phyloP scores from a whole-genome alignment of 2,797 vertebrate genomes.

The Peromyscus attwateri region DNA sequence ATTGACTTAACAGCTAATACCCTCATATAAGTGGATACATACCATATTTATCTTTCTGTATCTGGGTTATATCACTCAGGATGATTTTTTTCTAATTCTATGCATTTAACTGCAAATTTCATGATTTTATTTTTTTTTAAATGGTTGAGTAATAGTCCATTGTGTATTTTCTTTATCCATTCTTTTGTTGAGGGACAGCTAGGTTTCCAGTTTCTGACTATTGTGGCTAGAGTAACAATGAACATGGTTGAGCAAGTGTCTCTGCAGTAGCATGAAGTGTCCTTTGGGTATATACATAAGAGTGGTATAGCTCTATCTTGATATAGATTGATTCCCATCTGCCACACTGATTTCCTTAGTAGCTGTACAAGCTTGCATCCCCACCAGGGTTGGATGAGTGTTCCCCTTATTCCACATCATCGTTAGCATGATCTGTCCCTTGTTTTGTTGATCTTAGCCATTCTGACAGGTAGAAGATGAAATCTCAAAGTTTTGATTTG shows the following conservation, averaged over 20 bases:
- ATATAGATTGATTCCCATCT: neutral
- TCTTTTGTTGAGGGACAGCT: neutral
- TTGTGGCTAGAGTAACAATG: neutral
- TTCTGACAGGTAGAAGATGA: neutral
- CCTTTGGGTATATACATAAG: neutral
- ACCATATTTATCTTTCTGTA: neutral
- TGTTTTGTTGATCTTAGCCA: neutral
- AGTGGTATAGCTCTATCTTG: neutral
- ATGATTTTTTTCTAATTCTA: neutral
- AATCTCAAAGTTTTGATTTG: neutral
- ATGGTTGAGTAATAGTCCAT: neutral
- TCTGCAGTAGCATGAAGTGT: neutral
- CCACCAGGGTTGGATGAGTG: neutral
- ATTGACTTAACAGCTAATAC: neutral
- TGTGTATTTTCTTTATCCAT: neutral
- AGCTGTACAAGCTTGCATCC: neutral
- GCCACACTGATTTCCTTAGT: neutral
- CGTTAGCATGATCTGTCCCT: neutral
- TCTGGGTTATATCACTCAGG: neutral
- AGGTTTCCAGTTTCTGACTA: neutral
- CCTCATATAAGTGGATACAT: neutral
- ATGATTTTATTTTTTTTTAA: neutral
- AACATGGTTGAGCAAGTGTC: neutral
- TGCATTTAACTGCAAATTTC: neutral
- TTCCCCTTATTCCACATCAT: neutral